A percentile compares a stretch with the other conserved stretches of the same genome.
phyloP scores from a whole-genome alignment of 2,888 invertebrate species.

The Belgica antarctica region DNA sequence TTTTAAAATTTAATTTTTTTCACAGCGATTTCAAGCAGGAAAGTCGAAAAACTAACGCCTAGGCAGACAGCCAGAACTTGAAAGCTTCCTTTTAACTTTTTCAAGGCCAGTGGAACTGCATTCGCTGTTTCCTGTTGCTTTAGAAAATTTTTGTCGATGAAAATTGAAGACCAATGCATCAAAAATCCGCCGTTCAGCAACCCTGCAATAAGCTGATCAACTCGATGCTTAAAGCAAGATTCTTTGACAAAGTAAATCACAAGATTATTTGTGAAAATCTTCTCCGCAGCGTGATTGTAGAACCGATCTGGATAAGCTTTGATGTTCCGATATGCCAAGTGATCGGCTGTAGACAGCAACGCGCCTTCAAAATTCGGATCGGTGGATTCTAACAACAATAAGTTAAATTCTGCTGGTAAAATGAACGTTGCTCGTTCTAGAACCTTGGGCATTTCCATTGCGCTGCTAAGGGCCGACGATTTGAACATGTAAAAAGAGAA shows the following conservation, averaged over 20 bases:
- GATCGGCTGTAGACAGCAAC: constrained; percentile 1
- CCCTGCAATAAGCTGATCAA: background rate
- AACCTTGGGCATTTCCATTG: constrained; percentile 7
- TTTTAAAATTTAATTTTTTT: no score
- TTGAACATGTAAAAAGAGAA: constrained; percentile 16
- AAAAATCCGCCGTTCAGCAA: constrained; percentile 2
- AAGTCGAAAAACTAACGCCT: no score
- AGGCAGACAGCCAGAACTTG: no score
- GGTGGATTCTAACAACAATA: background rate
- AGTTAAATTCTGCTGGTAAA: background rate
- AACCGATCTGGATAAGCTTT: background rate
- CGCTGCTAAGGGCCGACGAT: background rate
- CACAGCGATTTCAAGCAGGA: no score
- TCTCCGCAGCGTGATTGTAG: background rate
- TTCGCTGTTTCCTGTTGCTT: no score
- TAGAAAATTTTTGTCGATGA: constrained; percentile 7
- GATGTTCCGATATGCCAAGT: constrained; percentile 16
- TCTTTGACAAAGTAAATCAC: constrained; percentile 9
- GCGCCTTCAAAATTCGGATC: constrained; percentile 19
- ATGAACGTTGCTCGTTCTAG: background rate
- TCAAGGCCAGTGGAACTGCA: no score
- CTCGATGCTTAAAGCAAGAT: background rate
- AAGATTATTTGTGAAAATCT: background rate
- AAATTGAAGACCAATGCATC: background rate
- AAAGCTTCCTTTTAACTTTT: no score